Conservation (phyloP, 2,797 vertebrate species). For the Peromyscus nudipes region DNA sequence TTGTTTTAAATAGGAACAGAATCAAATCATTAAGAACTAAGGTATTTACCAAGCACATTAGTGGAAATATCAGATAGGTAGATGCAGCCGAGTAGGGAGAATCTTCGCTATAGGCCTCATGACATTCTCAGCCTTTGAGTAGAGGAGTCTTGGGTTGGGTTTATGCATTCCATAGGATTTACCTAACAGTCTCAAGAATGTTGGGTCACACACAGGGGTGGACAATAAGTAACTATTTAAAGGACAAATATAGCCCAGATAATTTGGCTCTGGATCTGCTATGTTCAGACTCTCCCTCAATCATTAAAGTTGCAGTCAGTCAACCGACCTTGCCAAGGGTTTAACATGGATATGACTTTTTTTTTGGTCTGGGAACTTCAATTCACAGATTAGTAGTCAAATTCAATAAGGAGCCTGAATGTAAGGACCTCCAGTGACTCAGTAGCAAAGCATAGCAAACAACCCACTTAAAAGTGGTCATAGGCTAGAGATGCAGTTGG, state of each 20-base stretch:
- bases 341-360: background rate
- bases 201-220: background rate
- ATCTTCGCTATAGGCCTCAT: background rate
- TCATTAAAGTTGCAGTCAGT: background rate
- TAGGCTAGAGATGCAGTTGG: background rate
- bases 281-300: background rate
- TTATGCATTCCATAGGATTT: background rate
- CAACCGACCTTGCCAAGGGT: no score
- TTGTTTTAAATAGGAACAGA: background rate
- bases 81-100: background rate
- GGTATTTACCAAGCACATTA: no score
- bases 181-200: background rate
- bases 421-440: background rate
- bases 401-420: background rate
- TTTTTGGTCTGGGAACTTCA: background rate
- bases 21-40: background rate
- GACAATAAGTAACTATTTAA: background rate
- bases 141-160: background rate
- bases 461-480: background rate
- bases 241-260: background rate
- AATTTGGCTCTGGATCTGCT: background rate
- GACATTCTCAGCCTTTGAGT: background rate
- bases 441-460: background rate
- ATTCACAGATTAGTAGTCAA: background rate
- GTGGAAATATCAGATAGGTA: background rate